phyloP scores from a whole-genome alignment of 2,113 vertebrate species.

The Sylvietta virens region DNA sequence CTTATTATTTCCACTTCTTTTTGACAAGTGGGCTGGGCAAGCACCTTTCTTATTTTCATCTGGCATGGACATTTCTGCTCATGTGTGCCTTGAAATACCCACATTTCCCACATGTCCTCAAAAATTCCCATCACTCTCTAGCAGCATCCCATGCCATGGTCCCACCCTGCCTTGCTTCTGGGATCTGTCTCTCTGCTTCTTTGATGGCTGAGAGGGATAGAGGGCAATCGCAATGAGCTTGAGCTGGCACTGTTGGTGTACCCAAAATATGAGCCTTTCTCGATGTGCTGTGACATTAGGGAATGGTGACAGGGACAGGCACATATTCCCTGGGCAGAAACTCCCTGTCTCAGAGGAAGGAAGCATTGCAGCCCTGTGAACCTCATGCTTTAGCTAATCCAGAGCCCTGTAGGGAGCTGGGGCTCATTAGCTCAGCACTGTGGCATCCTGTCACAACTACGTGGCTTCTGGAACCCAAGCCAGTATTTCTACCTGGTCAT shows the following conservation, averaged over 20 bases:
- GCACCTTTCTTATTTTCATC: not conserved
- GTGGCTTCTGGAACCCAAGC: not conserved
- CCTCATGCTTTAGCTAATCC: not conserved
- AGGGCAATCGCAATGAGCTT: fast-evolving
- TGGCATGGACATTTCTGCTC: not conserved
- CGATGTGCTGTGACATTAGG: fast-evolving
- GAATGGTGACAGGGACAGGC: not conserved
- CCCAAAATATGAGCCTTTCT: not conserved
- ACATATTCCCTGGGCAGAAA: not conserved
- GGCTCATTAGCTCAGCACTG: not conserved
- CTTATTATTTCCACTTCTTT: not conserved
- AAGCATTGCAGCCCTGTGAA: not conserved
- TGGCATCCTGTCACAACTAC: not conserved
- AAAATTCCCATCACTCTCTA: not conserved
- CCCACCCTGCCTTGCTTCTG: not conserved
- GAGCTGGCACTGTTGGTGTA: too few species aligned
- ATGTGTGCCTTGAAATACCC: not conserved
- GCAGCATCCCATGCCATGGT: not conserved
- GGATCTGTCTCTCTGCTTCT: too few species aligned
- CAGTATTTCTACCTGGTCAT: not conserved
- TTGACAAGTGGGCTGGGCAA: not conserved
- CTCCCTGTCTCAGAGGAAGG: not conserved
- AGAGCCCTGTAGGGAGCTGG: not conserved
- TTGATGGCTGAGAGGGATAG: not conserved
- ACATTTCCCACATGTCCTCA: fast-evolving